These are phyloP conservation scores for Lepisosteus osseus DNA, from an alignment of 2,113 vertebrate species.

Conservation along the genomic window DNA sequence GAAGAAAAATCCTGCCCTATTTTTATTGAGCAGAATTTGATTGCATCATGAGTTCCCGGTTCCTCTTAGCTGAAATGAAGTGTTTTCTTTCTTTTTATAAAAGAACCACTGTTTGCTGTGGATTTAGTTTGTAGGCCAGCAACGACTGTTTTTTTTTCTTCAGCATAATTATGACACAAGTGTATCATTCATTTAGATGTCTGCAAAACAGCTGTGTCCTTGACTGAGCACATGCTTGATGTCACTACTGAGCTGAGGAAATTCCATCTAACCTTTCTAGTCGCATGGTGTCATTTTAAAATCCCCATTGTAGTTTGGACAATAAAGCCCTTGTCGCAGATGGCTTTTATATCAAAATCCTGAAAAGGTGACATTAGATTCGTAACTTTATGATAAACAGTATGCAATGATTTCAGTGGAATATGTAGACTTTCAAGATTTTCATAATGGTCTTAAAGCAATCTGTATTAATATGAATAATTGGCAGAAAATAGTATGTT, in stretches of 20 bases:
- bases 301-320: too few species aligned
- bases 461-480: too few species aligned
- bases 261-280: not conserved
- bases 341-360: too few species aligned
- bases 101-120: slow-evolving; percentile 27
- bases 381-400: too few species aligned
- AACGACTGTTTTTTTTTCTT: not conserved
- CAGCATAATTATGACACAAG: not conserved
- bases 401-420: too few species aligned
- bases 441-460: too few species aligned
- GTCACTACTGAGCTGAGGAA: not conserved
- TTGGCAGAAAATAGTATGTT: too few species aligned
- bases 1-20: slow-evolving; percentile 28
- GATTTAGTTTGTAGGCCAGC: slow-evolving; percentile 6
- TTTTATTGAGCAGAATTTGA: slow-evolving; percentile 33
- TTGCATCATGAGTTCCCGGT: slow-evolving; percentile 24
- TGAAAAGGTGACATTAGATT: too few species aligned
- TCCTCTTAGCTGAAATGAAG: slow-evolving; percentile 21
- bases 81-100: slow-evolving; percentile 27
- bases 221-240: not conserved
- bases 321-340: too few species aligned
- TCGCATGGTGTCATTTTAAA: not conserved
- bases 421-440: too few species aligned
- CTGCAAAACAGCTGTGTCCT: slow-evolving; percentile 1
- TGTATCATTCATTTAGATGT: not conserved